phyloP scores from a whole-genome alignment of 2,797 vertebrate species.

The Lacerta viridis region DNA sequence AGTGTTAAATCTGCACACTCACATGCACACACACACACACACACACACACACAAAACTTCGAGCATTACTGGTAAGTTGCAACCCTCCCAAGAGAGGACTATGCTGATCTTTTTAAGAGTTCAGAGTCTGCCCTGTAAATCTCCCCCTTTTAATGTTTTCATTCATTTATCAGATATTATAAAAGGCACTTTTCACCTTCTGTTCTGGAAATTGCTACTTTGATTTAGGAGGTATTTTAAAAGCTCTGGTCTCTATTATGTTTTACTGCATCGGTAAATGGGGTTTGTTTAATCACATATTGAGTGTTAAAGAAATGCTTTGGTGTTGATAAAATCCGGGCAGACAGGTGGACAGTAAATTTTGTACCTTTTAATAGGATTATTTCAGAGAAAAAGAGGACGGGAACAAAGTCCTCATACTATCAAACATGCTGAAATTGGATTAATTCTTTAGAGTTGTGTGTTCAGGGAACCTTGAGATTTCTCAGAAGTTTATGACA shows the following conservation, averaged over 20 bases:
- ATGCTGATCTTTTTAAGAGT: slow-evolving; percentile 4
- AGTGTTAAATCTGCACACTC: too few species aligned
- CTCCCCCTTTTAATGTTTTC: slow-evolving; percentile 74
- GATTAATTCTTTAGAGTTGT: neutral
- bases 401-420: neutral
- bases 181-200: slow-evolving; percentile 74
- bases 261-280: slow-evolving; percentile 77
- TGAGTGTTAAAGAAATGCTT: slow-evolving; percentile 75
- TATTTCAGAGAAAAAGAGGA: slow-evolving; percentile 53
- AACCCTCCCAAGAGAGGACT: neutral
- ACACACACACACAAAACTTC: too few species aligned
- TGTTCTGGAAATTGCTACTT: slow-evolving; percentile 76
- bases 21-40: too few species aligned
- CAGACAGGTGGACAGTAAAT: slow-evolving; percentile 76
- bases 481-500: neutral
- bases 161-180: slow-evolving; percentile 72
- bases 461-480: neutral
- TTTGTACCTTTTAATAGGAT: slow-evolving; percentile 75
- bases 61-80: neutral
- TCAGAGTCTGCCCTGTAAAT: slow-evolving; percentile 70
- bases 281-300: slow-evolving; percentile 80
- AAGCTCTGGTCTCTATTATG: slow-evolving; percentile 76
- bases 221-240: slow-evolving; percentile 79
- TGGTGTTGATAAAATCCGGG: slow-evolving; percentile 79
- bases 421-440: slow-evolving; percentile 13